phyloP scores from a whole-genome alignment of 2,797 vertebrate genomes.

The Pseudotriccus pelzelni region DNA sequence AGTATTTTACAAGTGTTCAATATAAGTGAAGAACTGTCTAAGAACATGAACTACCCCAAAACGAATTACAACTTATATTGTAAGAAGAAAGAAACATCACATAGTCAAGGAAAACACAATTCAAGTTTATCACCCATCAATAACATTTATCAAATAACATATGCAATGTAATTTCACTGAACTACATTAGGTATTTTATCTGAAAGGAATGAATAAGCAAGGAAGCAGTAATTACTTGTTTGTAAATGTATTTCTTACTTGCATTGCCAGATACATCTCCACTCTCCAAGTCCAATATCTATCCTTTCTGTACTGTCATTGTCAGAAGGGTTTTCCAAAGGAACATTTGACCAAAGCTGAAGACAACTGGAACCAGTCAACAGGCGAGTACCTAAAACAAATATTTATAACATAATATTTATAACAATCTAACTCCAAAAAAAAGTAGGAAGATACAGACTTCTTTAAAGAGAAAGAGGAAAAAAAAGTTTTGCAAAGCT shows the following conservation, averaged over 20 bases:
- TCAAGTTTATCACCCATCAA: background rate
- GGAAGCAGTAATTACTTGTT: background rate
- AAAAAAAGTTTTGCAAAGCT: background rate
- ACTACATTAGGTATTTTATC: background rate
- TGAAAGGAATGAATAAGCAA: background rate
- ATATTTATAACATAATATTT: background rate
- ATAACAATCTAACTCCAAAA: background rate
- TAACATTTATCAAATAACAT: background rate
- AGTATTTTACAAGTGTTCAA: background rate
- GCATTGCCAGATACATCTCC: slow-evolving; percentile 94
- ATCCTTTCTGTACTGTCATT: slow-evolving; percentile 70
- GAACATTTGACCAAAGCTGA: slow-evolving; percentile 88
- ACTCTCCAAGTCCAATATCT: slow-evolving; percentile 73
- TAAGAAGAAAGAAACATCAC: background rate
- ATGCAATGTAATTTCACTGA: background rate
- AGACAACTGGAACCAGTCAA: slow-evolving; percentile 89
- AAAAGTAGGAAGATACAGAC: background rate
- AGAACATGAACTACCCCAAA: background rate
- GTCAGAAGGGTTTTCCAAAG: slow-evolving; percentile 56
- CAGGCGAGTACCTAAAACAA: slow-evolving; percentile 82
- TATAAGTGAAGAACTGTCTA: background rate
- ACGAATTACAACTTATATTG: background rate
- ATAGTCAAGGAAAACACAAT: background rate
- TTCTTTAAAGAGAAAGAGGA: background rate
- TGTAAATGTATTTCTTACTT: slow-evolving; percentile 81